These are phyloP conservation scores for Andrena trimmerana DNA, from an alignment of 2,888 invertebrate species.

Conservation along the genomic window DNA sequence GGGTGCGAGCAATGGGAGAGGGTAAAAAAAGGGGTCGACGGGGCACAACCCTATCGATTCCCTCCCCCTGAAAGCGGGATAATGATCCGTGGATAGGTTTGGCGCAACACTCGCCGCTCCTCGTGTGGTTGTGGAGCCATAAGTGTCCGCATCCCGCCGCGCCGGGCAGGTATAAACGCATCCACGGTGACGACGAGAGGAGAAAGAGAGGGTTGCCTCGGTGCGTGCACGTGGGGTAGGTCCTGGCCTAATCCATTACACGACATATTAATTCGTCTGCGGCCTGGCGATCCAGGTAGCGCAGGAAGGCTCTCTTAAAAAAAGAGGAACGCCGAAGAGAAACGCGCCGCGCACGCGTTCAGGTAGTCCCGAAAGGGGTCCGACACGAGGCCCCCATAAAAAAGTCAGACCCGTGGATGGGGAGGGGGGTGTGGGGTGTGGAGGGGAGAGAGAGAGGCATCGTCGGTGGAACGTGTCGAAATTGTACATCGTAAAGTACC, in stretches of 20 bases:
- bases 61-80: constrained; percentile 23
- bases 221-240: constrained; percentile 65
- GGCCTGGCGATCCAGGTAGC: constrained; percentile 72
- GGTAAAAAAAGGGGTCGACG: constrained; percentile 46
- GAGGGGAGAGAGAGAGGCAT: neutral
- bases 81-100: constrained; percentile 40
- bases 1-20: constrained; percentile 50
- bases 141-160: constrained; percentile 63
- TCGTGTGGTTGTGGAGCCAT: constrained; percentile 57
- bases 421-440: no score
- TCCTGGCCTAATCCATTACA: constrained; percentile 77
- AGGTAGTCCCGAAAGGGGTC: constrained; percentile 79
- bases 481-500: constrained; percentile 65
- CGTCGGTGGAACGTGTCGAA: constrained; percentile 56
- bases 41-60: constrained; percentile 70
- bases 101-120: constrained; percentile 36
- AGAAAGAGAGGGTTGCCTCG: constrained; percentile 69
- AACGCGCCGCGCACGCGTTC: constrained; percentile 81
- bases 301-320: constrained; percentile 40
- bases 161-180: constrained; percentile 68
- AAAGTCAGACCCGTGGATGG: constrained; percentile 45
- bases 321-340: constrained; percentile 43
- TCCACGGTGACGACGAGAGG: constrained; percentile 26
- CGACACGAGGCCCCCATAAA: constrained; percentile 66
- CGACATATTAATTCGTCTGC: constrained; percentile 80